phyloP scores from a whole-genome alignment of 1,140 invertebrate species.

The Rhagoletis zephyria region DNA sequence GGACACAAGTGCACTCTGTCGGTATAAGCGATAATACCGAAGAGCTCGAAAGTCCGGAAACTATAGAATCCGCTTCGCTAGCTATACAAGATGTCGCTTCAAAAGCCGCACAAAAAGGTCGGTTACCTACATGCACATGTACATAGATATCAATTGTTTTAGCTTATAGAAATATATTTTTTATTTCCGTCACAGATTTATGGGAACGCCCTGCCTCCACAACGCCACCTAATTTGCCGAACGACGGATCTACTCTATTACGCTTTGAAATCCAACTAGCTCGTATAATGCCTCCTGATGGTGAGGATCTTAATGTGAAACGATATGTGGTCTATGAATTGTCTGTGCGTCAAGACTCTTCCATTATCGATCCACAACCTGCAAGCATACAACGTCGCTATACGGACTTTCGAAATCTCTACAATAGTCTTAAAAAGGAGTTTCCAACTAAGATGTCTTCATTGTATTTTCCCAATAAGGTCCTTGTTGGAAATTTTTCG shows the following conservation, averaged over 20 bases:
- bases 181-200: conserved; percentile 58
- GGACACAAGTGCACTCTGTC: conserved; percentile 63
- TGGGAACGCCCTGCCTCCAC: conserved; percentile 63
- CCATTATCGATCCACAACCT: conserved; percentile 75
- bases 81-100: conserved; percentile 62
- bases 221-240: conserved; percentile 57
- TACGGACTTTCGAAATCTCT: conserved; percentile 83
- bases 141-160: background rate
- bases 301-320: conserved; percentile 75
- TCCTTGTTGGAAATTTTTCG: conserved; percentile 84
- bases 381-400: conserved; percentile 82
- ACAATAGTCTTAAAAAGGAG: conserved; percentile 77
- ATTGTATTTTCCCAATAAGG: conserved; percentile 83
- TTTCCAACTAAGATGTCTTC: conserved; percentile 76
- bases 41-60: conserved; percentile 68
- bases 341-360: conserved; percentile 75
- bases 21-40: conserved; percentile 65
- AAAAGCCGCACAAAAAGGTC: conserved; percentile 63
- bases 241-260: conserved; percentile 64
- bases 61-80: conserved; percentile 66
- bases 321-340: conserved; percentile 80
- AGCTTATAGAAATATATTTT: background rate
- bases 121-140: background rate
- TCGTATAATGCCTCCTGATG: conserved; percentile 71
- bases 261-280: conserved; percentile 75